These are phyloP conservation scores for Homalodisca vitripennis DNA, from an alignment of 1,140 invertebrate species.

Conservation along the genomic window DNA sequence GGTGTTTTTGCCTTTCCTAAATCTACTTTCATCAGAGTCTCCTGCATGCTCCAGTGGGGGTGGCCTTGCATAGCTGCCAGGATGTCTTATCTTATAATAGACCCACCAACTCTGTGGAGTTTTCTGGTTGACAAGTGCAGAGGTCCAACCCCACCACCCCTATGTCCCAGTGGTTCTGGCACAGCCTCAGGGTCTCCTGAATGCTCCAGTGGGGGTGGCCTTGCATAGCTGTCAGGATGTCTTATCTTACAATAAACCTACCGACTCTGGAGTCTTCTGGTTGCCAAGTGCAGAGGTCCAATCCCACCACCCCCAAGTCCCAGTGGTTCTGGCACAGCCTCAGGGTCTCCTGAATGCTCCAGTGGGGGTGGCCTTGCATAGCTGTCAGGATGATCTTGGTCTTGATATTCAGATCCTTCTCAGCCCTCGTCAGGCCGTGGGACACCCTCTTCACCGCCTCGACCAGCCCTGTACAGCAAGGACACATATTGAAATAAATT, in stretches of 20 bases:
- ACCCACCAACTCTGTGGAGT: constrained; percentile 22
- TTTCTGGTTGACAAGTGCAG: constrained; percentile 41
- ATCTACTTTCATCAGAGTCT: too few species aligned
- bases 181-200: constrained; percentile 53
- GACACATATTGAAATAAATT: neutral
- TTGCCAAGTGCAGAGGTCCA: constrained; percentile 53
- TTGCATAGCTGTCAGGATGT: constrained; percentile 48
- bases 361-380: constrained; percentile 36
- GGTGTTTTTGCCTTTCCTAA: too few species aligned
- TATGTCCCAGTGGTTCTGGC: constrained; percentile 49
- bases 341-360: constrained; percentile 52
- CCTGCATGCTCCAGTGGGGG: constrained; percentile 45
- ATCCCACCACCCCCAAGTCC: constrained; percentile 56
- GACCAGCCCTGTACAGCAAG: constrained; percentile 28
- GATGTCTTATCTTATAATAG: constrained; percentile 44
- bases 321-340: constrained; percentile 52
- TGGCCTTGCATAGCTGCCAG: constrained; percentile 43
- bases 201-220: constrained; percentile 40
- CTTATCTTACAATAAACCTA: constrained; percentile 34
- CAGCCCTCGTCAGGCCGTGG: constrained; percentile 51
- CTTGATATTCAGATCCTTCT: constrained; percentile 53
- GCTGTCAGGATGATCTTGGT: constrained; percentile 51
- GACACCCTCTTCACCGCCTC: constrained; percentile 50
- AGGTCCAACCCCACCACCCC: constrained; percentile 63
- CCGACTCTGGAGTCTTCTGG: neutral